These are phyloP conservation scores for Mactromeris polynyma DNA, from an alignment of 2,888 invertebrate genomes.

Conservation along the genomic window DNA sequence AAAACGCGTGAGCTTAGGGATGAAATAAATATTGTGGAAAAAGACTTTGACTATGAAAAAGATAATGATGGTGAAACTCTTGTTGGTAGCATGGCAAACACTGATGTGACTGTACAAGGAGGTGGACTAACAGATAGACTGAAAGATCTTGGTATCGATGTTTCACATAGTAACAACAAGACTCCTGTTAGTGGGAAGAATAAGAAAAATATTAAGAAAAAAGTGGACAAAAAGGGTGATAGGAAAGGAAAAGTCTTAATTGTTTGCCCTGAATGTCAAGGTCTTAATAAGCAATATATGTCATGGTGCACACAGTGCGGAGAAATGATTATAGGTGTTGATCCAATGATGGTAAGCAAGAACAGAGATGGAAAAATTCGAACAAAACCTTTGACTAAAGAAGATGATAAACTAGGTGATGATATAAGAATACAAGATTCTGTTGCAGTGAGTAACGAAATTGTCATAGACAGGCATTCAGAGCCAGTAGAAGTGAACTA, in stretches of 20 bases:
- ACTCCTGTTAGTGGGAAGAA: conserved; percentile 33
- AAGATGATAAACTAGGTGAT: conserved; percentile 12
- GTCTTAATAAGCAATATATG: conserved; percentile 82
- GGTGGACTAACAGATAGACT: conserved; percentile 81
- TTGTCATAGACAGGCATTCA: not conserved
- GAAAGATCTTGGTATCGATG: conserved; percentile 78
- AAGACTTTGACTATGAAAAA: conserved; percentile 17
- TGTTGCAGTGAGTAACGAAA: not conserved
- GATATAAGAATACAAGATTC: conserved; percentile 27
- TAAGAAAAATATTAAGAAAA: conserved; percentile 16
- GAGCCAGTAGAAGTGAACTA: conserved; percentile 44
- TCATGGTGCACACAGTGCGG: conserved; percentile 84
- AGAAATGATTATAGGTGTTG: conserved; percentile 81
- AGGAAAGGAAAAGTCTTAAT: conserved; percentile 71
- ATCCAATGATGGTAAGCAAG: conserved; percentile 75
- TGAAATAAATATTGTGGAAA: not conserved
- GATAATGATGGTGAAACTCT: conserved; percentile 58
- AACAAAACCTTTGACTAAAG: conserved; percentile 51
- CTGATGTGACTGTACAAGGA: conserved; percentile 74
- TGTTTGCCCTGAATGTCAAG: conserved; percentile 81
- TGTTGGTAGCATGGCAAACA: conserved; percentile 69
- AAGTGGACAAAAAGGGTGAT: conserved; percentile 33
- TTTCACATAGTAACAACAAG: conserved; percentile 64
- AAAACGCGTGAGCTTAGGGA: not conserved
- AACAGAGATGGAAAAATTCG: conserved; percentile 66